phyloP scores from a whole-genome alignment of 2,113 vertebrate genomes.

The Labeo rohita region DNA sequence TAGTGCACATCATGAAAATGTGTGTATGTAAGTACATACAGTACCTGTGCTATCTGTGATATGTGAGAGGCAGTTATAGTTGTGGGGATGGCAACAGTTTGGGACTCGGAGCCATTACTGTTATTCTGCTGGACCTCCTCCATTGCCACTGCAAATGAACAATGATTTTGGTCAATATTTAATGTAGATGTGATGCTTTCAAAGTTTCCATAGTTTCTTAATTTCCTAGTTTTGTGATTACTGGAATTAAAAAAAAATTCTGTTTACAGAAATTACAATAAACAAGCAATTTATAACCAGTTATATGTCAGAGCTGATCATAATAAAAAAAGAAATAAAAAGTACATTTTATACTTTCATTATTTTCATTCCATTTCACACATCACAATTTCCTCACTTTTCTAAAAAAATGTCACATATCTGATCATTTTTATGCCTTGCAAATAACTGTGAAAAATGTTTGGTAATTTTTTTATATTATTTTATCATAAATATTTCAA shows the following conservation, averaged over 20 bases:
- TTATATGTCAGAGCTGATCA: background rate
- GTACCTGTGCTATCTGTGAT: conserved; percentile 76
- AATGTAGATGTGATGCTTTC: background rate
- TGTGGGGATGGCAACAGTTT: conserved; percentile 69
- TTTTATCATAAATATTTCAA: too few species aligned
- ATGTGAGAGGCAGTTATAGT: conserved; percentile 74
- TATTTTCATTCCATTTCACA: too few species aligned
- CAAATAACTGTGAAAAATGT: background rate
- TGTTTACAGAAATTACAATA: background rate
- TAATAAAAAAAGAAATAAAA: too few species aligned
- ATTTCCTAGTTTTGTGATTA: background rate
- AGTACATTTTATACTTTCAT: too few species aligned
- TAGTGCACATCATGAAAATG: background rate
- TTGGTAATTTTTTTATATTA: background rate
- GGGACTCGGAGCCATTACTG: conserved; percentile 75
- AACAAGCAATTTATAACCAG: background rate
- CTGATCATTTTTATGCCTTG: background rate
- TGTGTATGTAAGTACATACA: background rate
- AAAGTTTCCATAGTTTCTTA: background rate
- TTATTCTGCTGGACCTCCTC: conserved; percentile 73
- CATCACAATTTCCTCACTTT: background rate
- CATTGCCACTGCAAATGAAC: conserved; percentile 72
- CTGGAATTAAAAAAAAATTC: background rate
- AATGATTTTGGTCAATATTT: background rate
- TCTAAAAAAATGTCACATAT: background rate